Conservation (phyloP, 2,888 invertebrate species). For the Hyles lineata region DNA sequence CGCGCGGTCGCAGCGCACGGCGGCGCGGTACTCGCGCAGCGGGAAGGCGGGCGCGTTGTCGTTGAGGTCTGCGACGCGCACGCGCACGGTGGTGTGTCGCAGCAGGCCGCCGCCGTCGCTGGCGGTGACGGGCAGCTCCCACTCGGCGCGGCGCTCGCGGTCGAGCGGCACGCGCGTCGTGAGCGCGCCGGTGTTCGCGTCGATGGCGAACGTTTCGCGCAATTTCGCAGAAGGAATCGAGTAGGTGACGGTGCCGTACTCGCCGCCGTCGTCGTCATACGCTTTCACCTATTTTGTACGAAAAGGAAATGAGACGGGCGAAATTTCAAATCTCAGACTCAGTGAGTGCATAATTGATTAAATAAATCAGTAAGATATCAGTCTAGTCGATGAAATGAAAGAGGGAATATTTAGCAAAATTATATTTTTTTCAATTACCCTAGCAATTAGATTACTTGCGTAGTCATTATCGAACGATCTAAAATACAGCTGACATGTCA, state of each 20-base stretch:
- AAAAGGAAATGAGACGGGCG: not conserved
- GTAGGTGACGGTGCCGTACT: conserved; percentile 90
- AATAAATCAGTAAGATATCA: no score
- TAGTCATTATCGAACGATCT: no score
- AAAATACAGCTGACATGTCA: no score
- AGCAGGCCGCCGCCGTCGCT: conserved; percentile 92
- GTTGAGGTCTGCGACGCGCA: conserved; percentile 93
- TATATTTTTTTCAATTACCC: no score
- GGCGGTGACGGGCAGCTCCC: conserved; percentile 90
- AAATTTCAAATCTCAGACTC: no score
- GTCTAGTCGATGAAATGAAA: no score
- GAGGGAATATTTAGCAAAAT: no score
- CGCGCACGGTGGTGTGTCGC: conserved; percentile 90
- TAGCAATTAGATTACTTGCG: no score
- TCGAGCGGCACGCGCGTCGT: conserved; percentile 89
- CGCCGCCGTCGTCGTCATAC: conserved; percentile 92
- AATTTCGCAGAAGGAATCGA: conserved; percentile 90
- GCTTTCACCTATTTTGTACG: conserved; percentile 86
- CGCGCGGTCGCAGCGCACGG: conserved; percentile 83
- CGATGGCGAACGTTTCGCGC: conserved; percentile 89
- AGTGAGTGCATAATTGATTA: no score
- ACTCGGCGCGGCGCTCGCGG: conserved; percentile 87
- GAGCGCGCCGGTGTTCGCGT: conserved; percentile 89
- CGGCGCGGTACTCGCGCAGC: conserved; percentile 90
- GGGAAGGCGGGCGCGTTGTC: conserved; percentile 92